phyloP scores from a whole-genome alignment of 2,888 invertebrate genomes.

The Megastigmus dorsalis region DNA sequence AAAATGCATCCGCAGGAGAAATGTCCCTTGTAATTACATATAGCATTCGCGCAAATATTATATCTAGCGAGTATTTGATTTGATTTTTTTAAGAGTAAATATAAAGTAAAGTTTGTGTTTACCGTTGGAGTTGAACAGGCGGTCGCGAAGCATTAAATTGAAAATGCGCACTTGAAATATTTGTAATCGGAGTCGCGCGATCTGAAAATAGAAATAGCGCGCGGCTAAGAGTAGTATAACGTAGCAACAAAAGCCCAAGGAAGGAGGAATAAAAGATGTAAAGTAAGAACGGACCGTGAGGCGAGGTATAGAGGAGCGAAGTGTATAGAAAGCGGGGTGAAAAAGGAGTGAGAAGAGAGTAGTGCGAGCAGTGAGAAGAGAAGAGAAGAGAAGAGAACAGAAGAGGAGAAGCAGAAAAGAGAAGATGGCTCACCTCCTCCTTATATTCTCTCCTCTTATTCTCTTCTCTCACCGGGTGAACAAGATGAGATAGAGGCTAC shows the following conservation, averaged over 20 bases:
- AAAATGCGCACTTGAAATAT: no score
- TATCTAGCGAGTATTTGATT: no score
- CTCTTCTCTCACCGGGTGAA: slow-evolving; percentile 15
- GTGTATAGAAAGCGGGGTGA: neutral
- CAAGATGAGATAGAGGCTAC: slow-evolving; percentile 49
- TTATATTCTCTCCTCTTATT: slow-evolving; percentile 14
- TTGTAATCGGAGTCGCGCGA: no score
- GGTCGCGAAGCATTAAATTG: no score
- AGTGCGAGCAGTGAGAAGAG: slow-evolving; percentile 46
- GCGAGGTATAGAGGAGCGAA: no score
- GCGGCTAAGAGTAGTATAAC: neutral
- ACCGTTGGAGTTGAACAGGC: no score
- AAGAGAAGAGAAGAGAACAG: slow-evolving; percentile 37
- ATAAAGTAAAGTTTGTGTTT: neutral
- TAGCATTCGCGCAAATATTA: no score
- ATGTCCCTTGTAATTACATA: no score
- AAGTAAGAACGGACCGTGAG: slow-evolving; percentile 30
- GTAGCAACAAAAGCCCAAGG: slow-evolving; percentile 24
- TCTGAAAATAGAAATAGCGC: neutral
- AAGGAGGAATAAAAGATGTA: slow-evolving; percentile 20
- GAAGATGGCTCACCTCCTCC: slow-evolving; percentile 37
- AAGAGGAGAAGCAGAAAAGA: slow-evolving; percentile 40
- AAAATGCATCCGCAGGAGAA: no score
- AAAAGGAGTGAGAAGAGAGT: slow-evolving; percentile 38
- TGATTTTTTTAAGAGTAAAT: no score